Evolutionary conservation across 2,888 invertebrate species (phyloP).

Genomic region (Zele albiditarsus): DNA sequence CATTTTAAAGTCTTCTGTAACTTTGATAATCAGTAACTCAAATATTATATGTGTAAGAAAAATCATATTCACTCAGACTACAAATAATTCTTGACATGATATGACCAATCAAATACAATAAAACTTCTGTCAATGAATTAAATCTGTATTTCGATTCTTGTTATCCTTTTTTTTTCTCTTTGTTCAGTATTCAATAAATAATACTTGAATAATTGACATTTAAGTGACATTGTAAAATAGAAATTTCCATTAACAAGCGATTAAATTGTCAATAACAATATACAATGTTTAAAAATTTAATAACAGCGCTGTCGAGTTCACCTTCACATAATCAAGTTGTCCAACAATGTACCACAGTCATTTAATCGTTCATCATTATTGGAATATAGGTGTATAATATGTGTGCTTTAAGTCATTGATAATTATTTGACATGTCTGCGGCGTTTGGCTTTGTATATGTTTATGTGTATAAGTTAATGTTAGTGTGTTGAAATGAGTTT

Average conservation of each 20-base stretch:
- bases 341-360: background rate
- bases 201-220: background rate
- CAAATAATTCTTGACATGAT: no score
- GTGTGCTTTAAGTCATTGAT: conserved; percentile 26
- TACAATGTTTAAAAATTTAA: background rate
- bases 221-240: background rate
- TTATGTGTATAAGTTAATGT: no score
- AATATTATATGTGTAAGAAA: no score
- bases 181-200: background rate
- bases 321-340: conserved; percentile 23
- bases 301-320: background rate
- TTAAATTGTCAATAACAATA: conserved; percentile 19
- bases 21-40: no score
- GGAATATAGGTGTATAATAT: conserved; percentile 11
- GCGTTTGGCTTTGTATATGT: background rate
- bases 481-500: background rate
- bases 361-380: background rate
- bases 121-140: background rate
- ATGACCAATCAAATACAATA: no score
- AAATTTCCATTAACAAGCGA: background rate
- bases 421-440: background rate
- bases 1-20: no score
- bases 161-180: background rate
- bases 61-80: no score
- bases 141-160: background rate